phyloP scores from a whole-genome alignment of 2,888 invertebrate species.

The Macroteleia sp. region DNA sequence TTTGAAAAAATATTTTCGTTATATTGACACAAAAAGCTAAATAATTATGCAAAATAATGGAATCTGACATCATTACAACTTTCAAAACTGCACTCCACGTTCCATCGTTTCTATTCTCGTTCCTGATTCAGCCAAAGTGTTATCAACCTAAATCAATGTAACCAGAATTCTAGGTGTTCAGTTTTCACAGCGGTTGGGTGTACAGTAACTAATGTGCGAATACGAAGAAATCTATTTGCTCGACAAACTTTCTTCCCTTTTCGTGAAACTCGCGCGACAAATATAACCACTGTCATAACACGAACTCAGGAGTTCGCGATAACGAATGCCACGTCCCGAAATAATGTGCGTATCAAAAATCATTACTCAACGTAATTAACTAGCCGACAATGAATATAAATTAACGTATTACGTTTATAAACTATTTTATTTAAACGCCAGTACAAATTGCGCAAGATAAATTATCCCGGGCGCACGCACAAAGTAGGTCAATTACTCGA shows the following conservation, averaged over 20 bases:
- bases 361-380: slow-evolving; percentile 56
- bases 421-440: slow-evolving; percentile 53
- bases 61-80: too few relatives aligned
- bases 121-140: too few relatives aligned
- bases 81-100: too few relatives aligned
- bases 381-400: slow-evolving; percentile 55
- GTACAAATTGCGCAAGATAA: slow-evolving; percentile 58
- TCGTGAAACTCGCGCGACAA: slow-evolving; percentile 29
- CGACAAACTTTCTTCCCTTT: neutral
- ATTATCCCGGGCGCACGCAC: slow-evolving; percentile 38
- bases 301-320: slow-evolving; percentile 19
- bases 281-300: slow-evolving; percentile 52
- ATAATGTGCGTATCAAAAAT: slow-evolving; percentile 58
- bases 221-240: slow-evolving; percentile 11
- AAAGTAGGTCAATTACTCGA: slow-evolving; percentile 63
- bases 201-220: too few relatives aligned
- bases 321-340: slow-evolving; percentile 35
- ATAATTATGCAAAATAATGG: too few relatives aligned
- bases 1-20: too few relatives aligned
- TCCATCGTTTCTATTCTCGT: too few relatives aligned
- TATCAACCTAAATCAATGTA: too few relatives aligned
- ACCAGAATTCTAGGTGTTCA: too few relatives aligned
- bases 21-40: too few relatives aligned
- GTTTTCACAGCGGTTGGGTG: too few relatives aligned
- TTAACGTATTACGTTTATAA: slow-evolving; percentile 54